Base-by-base conservation (phyloP, 1,140 invertebrate species). In the Rhopalosiphum padi region DNA sequence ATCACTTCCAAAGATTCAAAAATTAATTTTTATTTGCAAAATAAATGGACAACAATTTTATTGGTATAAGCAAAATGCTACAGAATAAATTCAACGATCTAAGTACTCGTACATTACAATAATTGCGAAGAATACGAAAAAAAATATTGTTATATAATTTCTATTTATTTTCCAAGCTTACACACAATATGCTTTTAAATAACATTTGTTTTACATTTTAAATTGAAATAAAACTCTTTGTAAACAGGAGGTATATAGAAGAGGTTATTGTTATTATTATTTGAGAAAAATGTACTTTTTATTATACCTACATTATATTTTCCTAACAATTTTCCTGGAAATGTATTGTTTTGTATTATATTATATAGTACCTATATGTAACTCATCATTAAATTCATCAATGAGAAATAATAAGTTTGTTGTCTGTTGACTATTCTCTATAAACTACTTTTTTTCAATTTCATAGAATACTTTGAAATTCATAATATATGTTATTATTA, bases 121-220 rank as follows among this genome's bases (percentile, higher is more conserved):
- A 30, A 60, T 60, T 60, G 55, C 25, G 1, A 68, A 68, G 60
- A n/a, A 68, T 68, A 68, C 60, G 4, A 68, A 15, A 60, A 30
- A 22, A 68, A 68, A 68, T 68, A 68, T 68, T n/a, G 60, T 68
- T 68, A n/a, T 68, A 68, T 68, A 68, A 68, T 68, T 68, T 68
- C 30, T 68, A 68, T n/a, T 68, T 68, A 68, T 68, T 68, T 68
- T 68, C n/a, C 60, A n/a, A 68, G 60, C 60, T 68, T n/a, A n/a
- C 60, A n/a, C 11, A 68, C 60, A 68, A 68, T 68, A 68, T 68
- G 11, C 60, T 68, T n/a, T 68, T 68, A 68, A 68, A 68, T 68
- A 68, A 68, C 30, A 68, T 68, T 68, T 68, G 60, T 68, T 68
- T 68, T 68, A 18, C 30, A 68, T 68, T 68, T 68, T 68, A 68